Evolutionary conservation across 2,888 invertebrate species (phyloP).

Genomic region (Julus scandinavius): DNA sequence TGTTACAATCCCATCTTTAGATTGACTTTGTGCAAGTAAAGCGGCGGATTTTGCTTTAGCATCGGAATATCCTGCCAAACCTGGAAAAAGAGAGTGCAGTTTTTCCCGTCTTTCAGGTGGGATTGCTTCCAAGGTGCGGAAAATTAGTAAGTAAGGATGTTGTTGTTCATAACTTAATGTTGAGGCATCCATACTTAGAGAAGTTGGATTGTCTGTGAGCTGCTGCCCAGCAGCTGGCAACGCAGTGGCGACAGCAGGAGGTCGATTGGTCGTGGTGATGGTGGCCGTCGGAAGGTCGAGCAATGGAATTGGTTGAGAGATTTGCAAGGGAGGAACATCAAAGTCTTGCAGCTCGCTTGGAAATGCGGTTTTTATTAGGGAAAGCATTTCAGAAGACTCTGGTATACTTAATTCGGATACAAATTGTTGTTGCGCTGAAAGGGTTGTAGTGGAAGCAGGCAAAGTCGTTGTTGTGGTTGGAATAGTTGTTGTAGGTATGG

Average conservation of each 20-base stretch:
- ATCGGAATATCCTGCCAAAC: not conserved
- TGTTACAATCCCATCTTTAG: not conserved
- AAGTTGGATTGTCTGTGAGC: not conserved
- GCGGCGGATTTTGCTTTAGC: not conserved
- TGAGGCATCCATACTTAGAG: not conserved
- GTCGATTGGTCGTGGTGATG: not conserved
- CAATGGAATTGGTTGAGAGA: not conserved
- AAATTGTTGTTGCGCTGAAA: constrained; percentile 12
- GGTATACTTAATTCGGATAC: not conserved
- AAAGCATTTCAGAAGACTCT: not conserved
- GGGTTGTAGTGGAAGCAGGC: not conserved
- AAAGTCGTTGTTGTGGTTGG: constrained; percentile 34
- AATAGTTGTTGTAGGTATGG: not conserved
- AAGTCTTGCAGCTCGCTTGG: not conserved
- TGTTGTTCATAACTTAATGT: not conserved
- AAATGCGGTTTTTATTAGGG: constrained; percentile 32
- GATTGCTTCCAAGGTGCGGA: constrained; percentile 48
- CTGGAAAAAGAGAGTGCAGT: constrained; percentile 31
- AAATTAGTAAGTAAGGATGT: constrained; percentile 44
- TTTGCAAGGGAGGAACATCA: constrained; percentile 11
- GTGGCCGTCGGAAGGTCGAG: no score
- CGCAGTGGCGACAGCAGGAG: not conserved
- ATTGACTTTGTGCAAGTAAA: not conserved
- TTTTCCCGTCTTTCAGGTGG: constrained; percentile 36
- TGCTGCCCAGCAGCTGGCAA: not conserved